Percentiles rank a stretch among this genome's conserved stretches.
Evolutionary conservation across 2,888 invertebrate genomes (phyloP).

Genomic region (Apamea sordens): DNA sequence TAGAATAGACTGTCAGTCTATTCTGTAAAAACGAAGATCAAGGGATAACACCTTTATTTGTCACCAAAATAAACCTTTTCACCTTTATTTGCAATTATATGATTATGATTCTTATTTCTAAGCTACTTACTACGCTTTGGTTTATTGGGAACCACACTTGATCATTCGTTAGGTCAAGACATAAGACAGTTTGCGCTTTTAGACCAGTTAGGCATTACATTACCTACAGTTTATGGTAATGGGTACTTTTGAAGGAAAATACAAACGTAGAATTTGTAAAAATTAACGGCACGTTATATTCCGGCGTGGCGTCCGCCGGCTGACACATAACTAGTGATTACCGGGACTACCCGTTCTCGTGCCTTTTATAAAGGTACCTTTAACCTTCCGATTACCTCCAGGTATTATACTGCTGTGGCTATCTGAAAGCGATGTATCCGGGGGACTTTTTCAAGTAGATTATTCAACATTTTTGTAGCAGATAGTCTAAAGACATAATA

Average conservation of each 20-base stretch:
- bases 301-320: slow-evolving; percentile 7
- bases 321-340: slow-evolving; percentile 62
- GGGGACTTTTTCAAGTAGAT: background rate
- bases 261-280: slow-evolving; percentile 22
- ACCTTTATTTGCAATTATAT: background rate
- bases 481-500: background rate
- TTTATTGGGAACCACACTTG: background rate
- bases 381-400: slow-evolving; percentile 17
- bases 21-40: too few species aligned
- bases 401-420: slow-evolving; percentile 6
- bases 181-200: background rate
- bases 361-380: slow-evolving; percentile 27
- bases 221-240: background rate
- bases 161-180: background rate
- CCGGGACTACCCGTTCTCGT: slow-evolving; percentile 7
- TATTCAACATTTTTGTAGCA: background rate
- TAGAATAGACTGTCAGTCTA: too few species aligned
- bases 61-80: background rate
- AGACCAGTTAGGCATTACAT: background rate
- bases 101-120: background rate
- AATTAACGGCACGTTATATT: slow-evolving; percentile 26
- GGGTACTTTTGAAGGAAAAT: slow-evolving; percentile 9
- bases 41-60: background rate
- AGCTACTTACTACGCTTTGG: background rate
- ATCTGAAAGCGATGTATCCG: slow-evolving; percentile 17